These are phyloP conservation scores for Rhagophthalmus giganteus DNA, from an alignment of 2,888 invertebrate genomes.

Conservation along the genomic window DNA sequence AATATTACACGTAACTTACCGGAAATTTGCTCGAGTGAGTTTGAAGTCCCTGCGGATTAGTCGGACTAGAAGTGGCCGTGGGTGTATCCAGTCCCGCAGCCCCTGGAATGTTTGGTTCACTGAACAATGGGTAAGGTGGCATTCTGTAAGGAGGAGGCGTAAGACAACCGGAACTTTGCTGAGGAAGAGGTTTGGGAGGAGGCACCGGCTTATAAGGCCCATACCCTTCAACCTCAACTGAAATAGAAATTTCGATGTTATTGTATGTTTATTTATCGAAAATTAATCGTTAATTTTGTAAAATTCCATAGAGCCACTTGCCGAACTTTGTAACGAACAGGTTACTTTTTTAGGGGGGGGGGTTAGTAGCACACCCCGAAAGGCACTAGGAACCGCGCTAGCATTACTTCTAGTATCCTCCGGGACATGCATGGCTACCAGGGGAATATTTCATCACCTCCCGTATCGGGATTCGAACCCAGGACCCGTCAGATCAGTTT, in stretches of 20 bases:
- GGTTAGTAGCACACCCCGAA: no score
- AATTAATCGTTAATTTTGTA: no score
- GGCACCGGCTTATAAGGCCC: slow-evolving; percentile 64
- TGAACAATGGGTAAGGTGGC: slow-evolving; percentile 68
- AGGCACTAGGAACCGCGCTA: no score
- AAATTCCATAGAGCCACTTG: no score
- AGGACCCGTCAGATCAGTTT: no score
- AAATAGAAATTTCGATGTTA: slow-evolving; percentile 36
- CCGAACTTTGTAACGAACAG: no score
- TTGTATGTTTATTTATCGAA: not conserved
- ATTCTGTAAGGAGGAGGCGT: slow-evolving; percentile 66
- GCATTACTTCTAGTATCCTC: no score
- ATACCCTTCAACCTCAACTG: slow-evolving; percentile 60
- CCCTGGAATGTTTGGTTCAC: slow-evolving; percentile 60
- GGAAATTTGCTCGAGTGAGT: slow-evolving; percentile 81
- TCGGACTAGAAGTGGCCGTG: slow-evolving; percentile 54
- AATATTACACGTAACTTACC: no score
- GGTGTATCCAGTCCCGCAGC: slow-evolving; percentile 56
- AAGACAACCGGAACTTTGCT: slow-evolving; percentile 42
- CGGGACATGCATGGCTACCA: no score
- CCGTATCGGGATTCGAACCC: no score
- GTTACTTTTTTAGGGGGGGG: no score
- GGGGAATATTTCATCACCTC: no score
- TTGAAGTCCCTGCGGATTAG: slow-evolving; percentile 60
- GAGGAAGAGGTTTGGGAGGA: slow-evolving; percentile 63